Percentiles rank a stretch among this genome's conserved stretches.
Conservation (phyloP, 2,888 invertebrate species). For the Ischnura elegans region DNA sequence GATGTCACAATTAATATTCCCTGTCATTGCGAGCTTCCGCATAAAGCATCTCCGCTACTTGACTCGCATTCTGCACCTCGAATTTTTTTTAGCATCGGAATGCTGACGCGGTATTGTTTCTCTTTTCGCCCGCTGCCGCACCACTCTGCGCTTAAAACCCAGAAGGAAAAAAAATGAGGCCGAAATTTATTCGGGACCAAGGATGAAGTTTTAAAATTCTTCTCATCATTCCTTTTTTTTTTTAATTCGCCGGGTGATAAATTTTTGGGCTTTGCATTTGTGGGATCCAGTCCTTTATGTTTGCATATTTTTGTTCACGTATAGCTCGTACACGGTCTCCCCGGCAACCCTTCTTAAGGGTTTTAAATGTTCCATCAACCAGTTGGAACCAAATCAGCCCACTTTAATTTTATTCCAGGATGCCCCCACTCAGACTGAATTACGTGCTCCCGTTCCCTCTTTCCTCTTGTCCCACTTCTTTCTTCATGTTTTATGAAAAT, state of each 20-base stretch:
- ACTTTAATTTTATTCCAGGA: neutral
- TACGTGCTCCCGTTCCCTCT: neutral
- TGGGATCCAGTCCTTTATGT: neutral
- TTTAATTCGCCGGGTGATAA: neutral
- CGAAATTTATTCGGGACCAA: neutral
- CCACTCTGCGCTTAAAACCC: neutral
- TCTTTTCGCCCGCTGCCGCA: too few relatives aligned
- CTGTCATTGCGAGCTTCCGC: neutral
- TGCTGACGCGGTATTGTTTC: too few relatives aligned
- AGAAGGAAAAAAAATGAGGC: neutral
- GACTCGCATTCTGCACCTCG: neutral
- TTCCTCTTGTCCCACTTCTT: neutral
- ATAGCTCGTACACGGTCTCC: neutral
- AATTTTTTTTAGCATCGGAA: neutral
- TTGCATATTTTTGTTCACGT: neutral
- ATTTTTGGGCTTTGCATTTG: neutral
- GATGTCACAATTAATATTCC: conserved; percentile 18
- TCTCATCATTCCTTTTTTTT: neutral
- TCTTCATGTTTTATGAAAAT: neutral
- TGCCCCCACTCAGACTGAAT: neutral
- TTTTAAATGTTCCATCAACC: neutral
- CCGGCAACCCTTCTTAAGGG: neutral
- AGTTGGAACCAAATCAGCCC: neutral
- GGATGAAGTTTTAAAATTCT: neutral
- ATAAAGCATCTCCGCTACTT: neutral